A percentile compares a stretch with the other conserved stretches of the same genome.
phyloP scores from a whole-genome alignment of 2,888 invertebrate species.

The Chaetogeoica ovagalla region DNA sequence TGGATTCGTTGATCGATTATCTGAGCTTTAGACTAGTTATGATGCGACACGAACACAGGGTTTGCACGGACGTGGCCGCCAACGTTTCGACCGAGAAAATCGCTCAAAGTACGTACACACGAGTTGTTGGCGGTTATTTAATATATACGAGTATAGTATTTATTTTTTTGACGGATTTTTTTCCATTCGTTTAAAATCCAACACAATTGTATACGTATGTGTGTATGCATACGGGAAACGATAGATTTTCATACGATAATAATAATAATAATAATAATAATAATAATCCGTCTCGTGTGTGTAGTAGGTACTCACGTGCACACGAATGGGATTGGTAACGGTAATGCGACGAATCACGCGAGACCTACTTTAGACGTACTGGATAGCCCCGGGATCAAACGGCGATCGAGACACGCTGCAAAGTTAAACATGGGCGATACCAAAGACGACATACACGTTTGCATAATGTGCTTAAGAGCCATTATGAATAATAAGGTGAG shows the following conservation, averaged over 20 bases:
- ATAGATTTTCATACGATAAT: neutral
- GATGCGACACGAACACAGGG: conserved; percentile 88
- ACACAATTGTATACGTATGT: too few relatives aligned
- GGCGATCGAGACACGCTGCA: conserved; percentile 81
- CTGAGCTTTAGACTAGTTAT: conserved; percentile 90
- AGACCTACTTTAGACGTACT: conserved; percentile 63
- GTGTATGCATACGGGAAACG: neutral
- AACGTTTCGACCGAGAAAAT: conserved; percentile 46
- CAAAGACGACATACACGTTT: conserved; percentile 97
- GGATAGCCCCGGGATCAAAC: conserved; percentile 72
- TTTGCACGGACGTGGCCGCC: conserved; percentile 59
- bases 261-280: too few relatives aligned
- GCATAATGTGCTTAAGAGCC: conserved; percentile 97
- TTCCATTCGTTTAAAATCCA: too few relatives aligned
- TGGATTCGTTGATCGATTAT: conserved; percentile 97
- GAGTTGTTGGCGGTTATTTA: too few relatives aligned
- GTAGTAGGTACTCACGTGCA: conserved; percentile 31
- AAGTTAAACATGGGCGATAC: conserved; percentile 92
- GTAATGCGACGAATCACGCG: conserved; percentile 53
- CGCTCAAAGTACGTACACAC: conserved; percentile 17
- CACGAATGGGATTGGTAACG: conserved; percentile 41
- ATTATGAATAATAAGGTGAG: conserved; percentile 98
- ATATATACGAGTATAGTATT: too few relatives aligned
- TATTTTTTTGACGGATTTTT: too few relatives aligned
- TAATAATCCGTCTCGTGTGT: conserved; percentile 3